Evolutionary conservation across 2,797 vertebrate genomes (phyloP).

Genomic region (Danio albolineatus): DNA sequence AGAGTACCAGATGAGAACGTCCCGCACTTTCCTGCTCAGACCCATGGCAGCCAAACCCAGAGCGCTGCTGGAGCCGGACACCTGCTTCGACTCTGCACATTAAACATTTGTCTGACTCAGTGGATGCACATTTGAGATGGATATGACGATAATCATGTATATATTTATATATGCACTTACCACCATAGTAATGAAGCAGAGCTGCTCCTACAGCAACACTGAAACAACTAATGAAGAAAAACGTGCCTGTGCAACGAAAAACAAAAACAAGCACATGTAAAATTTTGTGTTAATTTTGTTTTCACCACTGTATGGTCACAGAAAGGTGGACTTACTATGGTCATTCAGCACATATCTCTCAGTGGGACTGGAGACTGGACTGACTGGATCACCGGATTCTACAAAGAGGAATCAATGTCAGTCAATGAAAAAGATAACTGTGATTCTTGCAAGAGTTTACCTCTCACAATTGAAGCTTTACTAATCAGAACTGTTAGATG

Average conservation of each 20-base stretch:
- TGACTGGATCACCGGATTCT: slow-evolving; percentile 72
- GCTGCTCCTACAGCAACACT: slow-evolving; percentile 76
- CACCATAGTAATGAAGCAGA: slow-evolving; percentile 81
- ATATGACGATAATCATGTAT: neutral
- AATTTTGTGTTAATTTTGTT: neutral
- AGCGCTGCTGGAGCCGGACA: slow-evolving; percentile 70
- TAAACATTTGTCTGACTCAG: slow-evolving; percentile 19
- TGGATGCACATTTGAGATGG: neutral
- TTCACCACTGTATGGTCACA: neutral
- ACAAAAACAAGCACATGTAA: neutral
- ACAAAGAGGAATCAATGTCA: slow-evolving; percentile 23
- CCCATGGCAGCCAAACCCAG: slow-evolving; percentile 80
- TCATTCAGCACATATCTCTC: slow-evolving; percentile 76
- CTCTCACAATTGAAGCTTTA: no score
- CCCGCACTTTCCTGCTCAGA: slow-evolving; percentile 74
- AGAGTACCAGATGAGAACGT: slow-evolving; percentile 82
- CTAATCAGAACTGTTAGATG: no score
- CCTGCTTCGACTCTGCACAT: slow-evolving; percentile 73
- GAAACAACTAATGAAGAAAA: slow-evolving; percentile 82
- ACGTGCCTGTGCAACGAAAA: slow-evolving; percentile 68
- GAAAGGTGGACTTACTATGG: slow-evolving; percentile 69
- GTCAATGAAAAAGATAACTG: no score
- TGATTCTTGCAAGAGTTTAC: no score
- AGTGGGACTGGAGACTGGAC: slow-evolving; percentile 37
- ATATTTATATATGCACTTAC: slow-evolving; percentile 60